A percentile compares a stretch with the other conserved stretches of the same genome.
Conservation (phyloP, 2,888 invertebrate genomes). For the Drosophila nigricruria region DNA sequence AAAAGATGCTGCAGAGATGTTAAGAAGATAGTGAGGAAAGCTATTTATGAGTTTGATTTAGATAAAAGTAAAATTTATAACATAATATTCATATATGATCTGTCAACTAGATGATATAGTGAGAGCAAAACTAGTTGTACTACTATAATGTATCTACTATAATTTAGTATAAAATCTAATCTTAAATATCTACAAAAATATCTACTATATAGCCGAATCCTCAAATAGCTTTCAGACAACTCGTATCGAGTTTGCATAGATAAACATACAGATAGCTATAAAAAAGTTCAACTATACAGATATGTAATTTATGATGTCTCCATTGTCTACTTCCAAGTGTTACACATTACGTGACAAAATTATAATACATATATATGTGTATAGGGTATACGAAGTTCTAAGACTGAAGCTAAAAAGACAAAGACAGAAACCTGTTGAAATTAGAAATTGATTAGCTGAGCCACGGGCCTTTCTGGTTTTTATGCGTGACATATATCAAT, state of each 20-base stretch:
- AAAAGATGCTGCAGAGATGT: too few relatives aligned
- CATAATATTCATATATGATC: not conserved
- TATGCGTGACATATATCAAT: slow-evolving; percentile 68
- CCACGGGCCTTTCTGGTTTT: slow-evolving; percentile 28
- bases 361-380: not conserved
- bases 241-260: not conserved
- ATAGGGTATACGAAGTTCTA: slow-evolving; percentile 5
- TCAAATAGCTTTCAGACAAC: not conserved
- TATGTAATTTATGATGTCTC: slow-evolving; percentile 3
- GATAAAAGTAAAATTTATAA: not conserved
- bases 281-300: not conserved
- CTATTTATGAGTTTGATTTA: not conserved
- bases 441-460: slow-evolving; percentile 51
- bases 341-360: slow-evolving; percentile 13
- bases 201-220: not conserved
- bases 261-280: not conserved
- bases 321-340: not conserved
- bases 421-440: slow-evolving; percentile 35
- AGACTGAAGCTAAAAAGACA: not conserved
- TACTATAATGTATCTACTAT: too few relatives aligned
- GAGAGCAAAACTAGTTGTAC: too few relatives aligned
- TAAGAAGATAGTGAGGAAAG: not conserved
- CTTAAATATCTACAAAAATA: not conserved
- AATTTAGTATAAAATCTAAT: not conserved
- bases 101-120: too few relatives aligned